Percentiles rank a stretch among this genome's conserved stretches.
Evolutionary conservation across 2,113 vertebrate genomes (phyloP).

Genomic region (Passer domesticus): DNA sequence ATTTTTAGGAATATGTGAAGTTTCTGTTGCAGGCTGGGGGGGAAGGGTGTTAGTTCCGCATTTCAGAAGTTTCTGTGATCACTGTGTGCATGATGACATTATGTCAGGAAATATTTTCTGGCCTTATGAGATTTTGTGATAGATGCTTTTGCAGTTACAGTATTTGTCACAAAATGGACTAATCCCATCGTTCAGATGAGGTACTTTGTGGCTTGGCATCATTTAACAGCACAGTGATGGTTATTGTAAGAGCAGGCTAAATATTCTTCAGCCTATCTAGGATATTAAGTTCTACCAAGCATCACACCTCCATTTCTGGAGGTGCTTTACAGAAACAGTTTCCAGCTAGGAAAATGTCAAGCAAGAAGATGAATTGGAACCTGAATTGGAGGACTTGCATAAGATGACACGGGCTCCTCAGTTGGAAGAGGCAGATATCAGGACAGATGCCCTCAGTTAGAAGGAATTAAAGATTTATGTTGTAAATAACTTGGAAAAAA

Average conservation of each 20-base stretch:
- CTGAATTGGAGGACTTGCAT: neutral
- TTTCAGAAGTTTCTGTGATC: conserved; percentile 7
- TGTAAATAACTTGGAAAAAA: neutral
- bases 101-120: neutral
- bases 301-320: conserved; percentile 10
- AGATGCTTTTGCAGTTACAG: neutral
- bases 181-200: neutral
- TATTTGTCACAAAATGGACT: conserved; percentile 8
- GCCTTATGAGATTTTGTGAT: neutral
- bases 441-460: neutral
- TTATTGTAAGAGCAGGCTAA: conserved; percentile 16
- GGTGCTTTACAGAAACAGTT: neutral
- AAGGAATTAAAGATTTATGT: neutral
- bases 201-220: neutral
- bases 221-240: neutral
- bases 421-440: neutral
- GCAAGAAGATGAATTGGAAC: neutral
- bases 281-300: conserved; percentile 10
- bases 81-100: neutral
- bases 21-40: neutral
- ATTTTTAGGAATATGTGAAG: neutral
- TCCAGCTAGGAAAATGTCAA: neutral
- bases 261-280: neutral
- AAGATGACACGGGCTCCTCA: neutral
- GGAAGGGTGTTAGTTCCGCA: neutral